Evolutionary conservation across 2,797 vertebrate species (phyloP), one percentile per base, ranked within the genome.

Genomic region (Nothura maculosa): DNA sequence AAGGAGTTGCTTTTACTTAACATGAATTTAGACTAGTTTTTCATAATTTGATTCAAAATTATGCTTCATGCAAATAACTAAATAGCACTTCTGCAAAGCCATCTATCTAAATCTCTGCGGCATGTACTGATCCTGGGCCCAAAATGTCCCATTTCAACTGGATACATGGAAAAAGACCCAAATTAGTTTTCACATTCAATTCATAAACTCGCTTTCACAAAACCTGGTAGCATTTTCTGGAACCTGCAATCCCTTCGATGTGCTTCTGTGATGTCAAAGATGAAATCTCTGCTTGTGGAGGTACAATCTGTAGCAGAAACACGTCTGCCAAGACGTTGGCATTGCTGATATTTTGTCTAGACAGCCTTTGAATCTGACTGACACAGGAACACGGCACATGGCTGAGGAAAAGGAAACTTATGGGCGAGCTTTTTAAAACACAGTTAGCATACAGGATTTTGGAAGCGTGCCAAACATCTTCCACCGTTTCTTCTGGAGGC

Each of bases 271-370:
- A 93, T 96, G 88, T 87, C 87, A 95, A 95, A 96, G 80, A 94
- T 69, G 78, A 82, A 93, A 87, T 73, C 67, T 89, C 80, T 92
- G 75, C 81, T 92, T 89, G 68, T 45, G 67, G 79, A 94, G 48
- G 92, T 84, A 93, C 90, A 93, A 93, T 96, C 92, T 94, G 90
- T 72, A 94, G 75, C 92, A 84, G 81, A 89, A 87, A 92, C 64
- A 57, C 0, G 22, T 88, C 76, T 96, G 93, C 79, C 89, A 92
- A 94, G 80, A 87, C 82, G 81, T 42, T 94, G 92, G 91, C 92
- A 92, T 90, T 88, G 75, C 90, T 76, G 67, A 16, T 95, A 92
- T 96, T 96, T 95, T 74, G 91, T 94, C 90, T 97, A 95, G 91
- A 95, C 88, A 93, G 87, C 21, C 81, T 84, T 77, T 88, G 67